phyloP scores from a whole-genome alignment of 2,797 vertebrate genomes.

The Chrosomus eos region DNA sequence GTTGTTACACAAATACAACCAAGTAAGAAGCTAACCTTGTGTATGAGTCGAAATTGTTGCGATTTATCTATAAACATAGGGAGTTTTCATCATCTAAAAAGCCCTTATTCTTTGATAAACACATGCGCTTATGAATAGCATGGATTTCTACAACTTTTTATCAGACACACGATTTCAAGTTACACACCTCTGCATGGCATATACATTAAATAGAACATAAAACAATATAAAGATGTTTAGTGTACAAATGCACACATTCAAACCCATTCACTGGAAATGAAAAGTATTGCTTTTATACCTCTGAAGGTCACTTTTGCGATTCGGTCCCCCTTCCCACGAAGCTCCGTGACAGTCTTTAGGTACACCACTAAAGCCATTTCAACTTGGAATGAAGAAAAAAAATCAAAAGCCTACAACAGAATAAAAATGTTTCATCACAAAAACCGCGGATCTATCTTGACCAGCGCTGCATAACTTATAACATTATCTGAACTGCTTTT shows the following conservation, averaged over 20 bases:
- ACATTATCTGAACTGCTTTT: conserved; percentile 57
- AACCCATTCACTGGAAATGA: background rate
- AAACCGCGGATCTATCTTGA: conserved; percentile 12
- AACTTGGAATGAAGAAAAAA: conserved; percentile 25
- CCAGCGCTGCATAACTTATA: conserved; percentile 48
- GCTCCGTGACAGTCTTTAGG: conserved; percentile 86
- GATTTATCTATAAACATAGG: background rate
- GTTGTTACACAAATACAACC: background rate
- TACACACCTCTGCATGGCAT: background rate
- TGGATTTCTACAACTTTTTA: conserved; percentile 60
- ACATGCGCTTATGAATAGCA: conserved; percentile 16
- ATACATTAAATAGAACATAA: background rate
- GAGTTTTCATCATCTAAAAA: background rate
- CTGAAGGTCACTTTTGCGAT: conserved; percentile 94
- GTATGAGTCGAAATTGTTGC: too few relatives aligned
- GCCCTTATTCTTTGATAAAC: background rate
- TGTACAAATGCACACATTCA: background rate
- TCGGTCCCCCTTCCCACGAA: conserved; percentile 87
- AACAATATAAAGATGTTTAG: background rate
- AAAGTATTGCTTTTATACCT: conserved; percentile 75
- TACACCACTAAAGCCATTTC: conserved; percentile 87
- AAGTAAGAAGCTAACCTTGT: background rate
- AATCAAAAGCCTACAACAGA: background rate
- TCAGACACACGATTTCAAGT: background rate
- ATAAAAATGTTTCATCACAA: background rate